These are phyloP conservation scores for Ahaetulla prasina DNA, from an alignment of 2,113 vertebrate species.

Conservation along the genomic window DNA sequence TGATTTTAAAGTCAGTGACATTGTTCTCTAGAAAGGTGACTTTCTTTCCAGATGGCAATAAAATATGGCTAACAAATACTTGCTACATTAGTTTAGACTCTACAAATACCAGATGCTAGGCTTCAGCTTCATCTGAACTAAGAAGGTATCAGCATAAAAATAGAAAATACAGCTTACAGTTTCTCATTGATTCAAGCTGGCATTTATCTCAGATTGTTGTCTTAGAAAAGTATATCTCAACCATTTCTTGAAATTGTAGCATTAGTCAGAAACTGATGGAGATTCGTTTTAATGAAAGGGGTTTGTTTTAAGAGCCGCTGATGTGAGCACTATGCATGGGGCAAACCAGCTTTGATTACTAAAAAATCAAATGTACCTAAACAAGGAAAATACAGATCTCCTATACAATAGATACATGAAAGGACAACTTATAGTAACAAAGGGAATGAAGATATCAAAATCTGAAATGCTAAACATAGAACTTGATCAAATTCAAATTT, in stretches of 20 bases:
- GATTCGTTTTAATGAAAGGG: background rate
- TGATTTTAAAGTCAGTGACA: slow-evolving; percentile 6
- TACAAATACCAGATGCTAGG: slow-evolving; percentile 38
- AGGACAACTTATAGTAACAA: background rate
- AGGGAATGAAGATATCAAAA: background rate
- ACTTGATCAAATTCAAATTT: background rate
- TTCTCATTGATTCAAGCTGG: background rate
- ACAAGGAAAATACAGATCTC: background rate
- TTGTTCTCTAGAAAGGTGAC: background rate
- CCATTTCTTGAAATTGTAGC: background rate
- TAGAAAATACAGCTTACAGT: slow-evolving; percentile 21
- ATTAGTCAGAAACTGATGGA: background rate
- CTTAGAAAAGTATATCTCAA: background rate
- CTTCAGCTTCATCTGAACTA: slow-evolving; percentile 37
- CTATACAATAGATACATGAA: background rate
- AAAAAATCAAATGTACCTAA: background rate
- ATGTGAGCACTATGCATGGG: background rate
- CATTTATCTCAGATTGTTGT: background rate
- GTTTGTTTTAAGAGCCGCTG: background rate
- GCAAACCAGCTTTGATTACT: background rate
- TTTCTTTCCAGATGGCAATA: slow-evolving; percentile 16
- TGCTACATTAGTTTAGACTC: background rate
- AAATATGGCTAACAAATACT: slow-evolving; percentile 29
- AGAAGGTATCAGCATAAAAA: slow-evolving; percentile 39
- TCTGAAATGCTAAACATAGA: background rate